Percentiles rank a stretch among this genome's conserved stretches.
Evolutionary conservation across 2,113 vertebrate genomes (phyloP).

Genomic region (Planiliza haematocheilus): DNA sequence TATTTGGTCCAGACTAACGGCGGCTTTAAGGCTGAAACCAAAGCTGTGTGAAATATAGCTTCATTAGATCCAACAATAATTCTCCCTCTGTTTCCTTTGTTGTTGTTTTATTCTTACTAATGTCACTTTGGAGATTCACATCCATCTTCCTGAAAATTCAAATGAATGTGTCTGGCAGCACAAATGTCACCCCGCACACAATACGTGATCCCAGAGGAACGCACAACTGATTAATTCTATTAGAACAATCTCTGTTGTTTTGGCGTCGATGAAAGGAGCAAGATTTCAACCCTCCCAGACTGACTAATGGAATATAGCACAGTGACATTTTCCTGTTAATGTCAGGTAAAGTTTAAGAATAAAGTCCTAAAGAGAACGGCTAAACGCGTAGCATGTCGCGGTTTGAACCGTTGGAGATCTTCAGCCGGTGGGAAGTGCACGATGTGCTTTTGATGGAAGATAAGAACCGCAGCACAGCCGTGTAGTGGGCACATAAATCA

Average conservation of each 20-base stretch:
- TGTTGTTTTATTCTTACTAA: neutral
- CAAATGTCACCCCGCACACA: conserved; percentile 37
- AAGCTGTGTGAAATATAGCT: no score
- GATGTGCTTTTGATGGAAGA: conserved; percentile 59
- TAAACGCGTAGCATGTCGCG: conserved; percentile 14
- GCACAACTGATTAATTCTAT: conserved; percentile 55
- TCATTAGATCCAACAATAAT: neutral
- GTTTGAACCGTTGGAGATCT: conserved; percentile 45
- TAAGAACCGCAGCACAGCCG: conserved; percentile 34
- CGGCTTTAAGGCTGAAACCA: no score
- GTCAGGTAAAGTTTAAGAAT: conserved; percentile 27
- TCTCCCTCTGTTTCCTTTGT: neutral
- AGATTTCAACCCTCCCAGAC: conserved; percentile 8
- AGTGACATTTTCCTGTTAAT: conserved; percentile 26
- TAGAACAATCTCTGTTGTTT: conserved; percentile 52
- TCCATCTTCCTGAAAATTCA: conserved; percentile 36
- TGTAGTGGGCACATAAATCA: conserved; percentile 55
- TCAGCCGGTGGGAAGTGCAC: conserved; percentile 20
- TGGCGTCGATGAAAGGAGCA: conserved; percentile 7
- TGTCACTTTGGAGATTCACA: conserved; percentile 7
- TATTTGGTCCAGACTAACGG: no score
- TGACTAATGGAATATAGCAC: conserved; percentile 40
- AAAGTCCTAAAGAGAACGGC: conserved; percentile 12
- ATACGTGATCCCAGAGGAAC: conserved; percentile 23
- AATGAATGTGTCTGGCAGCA: conserved; percentile 30